phyloP scores from a whole-genome alignment of 2,888 invertebrate genomes.

The Platycheirus albimanus region DNA sequence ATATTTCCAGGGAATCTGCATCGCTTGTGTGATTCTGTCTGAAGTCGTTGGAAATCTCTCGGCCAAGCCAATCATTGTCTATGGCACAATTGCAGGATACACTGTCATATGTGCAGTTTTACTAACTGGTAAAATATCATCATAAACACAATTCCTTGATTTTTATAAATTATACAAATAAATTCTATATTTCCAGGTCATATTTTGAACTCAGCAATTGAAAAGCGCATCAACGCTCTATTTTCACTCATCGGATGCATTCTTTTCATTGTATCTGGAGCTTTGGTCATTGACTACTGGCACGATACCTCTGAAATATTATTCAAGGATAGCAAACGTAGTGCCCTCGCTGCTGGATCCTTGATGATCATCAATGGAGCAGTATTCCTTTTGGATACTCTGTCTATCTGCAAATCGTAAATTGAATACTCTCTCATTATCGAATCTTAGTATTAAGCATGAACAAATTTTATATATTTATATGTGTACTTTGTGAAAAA shows the following conservation, averaged over 20 bases:
- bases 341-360: conserved; percentile 80
- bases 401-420: conserved; percentile 81
- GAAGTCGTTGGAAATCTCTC: conserved; percentile 77
- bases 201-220: conserved; percentile 79
- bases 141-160: neutral
- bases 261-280: conserved; percentile 80
- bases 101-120: conserved; percentile 80
- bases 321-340: conserved; percentile 79
- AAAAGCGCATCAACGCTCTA: conserved; percentile 80
- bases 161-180: neutral
- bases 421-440: conserved; percentile 2
- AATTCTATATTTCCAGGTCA: conserved; percentile 77
- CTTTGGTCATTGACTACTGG: conserved; percentile 81
- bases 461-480: conserved; percentile 61
- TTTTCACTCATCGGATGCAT: conserved; percentile 80
- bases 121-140: conserved; percentile 78
- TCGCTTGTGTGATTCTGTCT: conserved; percentile 80
- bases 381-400: conserved; percentile 80
- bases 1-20: conserved; percentile 78
- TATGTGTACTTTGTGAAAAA: conserved; percentile 15
- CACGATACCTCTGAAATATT: conserved; percentile 77
- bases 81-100: conserved; percentile 80
- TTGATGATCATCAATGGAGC: conserved; percentile 81
- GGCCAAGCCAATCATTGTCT: conserved; percentile 77
- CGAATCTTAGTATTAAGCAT: conserved; percentile 43